Conservation (phyloP, 2,797 vertebrate species). For the Gallinago solitaria region DNA sequence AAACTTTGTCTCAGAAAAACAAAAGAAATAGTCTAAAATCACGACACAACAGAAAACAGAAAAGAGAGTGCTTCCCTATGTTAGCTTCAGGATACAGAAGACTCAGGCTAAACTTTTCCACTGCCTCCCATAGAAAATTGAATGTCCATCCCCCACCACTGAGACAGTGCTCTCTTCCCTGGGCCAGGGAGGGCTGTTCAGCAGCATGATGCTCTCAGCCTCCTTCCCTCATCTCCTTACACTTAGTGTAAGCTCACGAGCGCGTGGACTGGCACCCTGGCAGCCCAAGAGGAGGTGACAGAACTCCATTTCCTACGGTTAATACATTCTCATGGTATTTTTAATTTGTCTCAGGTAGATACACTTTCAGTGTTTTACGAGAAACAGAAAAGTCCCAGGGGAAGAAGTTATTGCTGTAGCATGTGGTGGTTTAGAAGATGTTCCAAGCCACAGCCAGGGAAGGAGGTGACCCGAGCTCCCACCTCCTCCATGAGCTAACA, state of each 20-base stretch:
- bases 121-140: background rate
- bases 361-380: background rate
- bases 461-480: background rate
- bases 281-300: background rate
- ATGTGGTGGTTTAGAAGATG: background rate
- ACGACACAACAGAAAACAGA: background rate
- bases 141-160: background rate
- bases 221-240: background rate
- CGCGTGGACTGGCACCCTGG: background rate
- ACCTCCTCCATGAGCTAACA: background rate
- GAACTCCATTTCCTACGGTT: background rate
- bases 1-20: background rate
- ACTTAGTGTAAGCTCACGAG: accelerated
- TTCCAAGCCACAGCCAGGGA: background rate
- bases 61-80: background rate
- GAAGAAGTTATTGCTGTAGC: background rate
- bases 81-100: background rate
- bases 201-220: background rate
- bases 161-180: background rate
- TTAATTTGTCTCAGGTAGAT: background rate
- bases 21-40: background rate
- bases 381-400: background rate
- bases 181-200: background rate
- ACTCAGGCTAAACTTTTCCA: background rate
- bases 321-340: background rate